These are phyloP conservation scores for Catostylus mosaicus DNA, from an alignment of 30 jellyfish, hydroid and myxozoan species.

Conservation along the genomic window DNA sequence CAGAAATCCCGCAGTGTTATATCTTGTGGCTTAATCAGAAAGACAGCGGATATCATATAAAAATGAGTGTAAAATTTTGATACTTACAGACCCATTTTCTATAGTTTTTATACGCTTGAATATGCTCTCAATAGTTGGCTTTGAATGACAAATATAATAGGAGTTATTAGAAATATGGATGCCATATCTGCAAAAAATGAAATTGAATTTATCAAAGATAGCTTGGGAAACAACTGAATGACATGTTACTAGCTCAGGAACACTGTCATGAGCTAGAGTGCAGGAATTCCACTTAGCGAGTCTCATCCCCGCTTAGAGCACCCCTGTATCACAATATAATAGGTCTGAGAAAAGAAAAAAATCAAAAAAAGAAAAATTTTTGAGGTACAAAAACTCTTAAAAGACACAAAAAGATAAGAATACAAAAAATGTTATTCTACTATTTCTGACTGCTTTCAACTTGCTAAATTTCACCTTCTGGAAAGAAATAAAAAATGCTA, in stretches of 20 bases:
- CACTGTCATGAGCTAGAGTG: neutral
- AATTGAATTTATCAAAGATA: neutral
- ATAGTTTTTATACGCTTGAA: constrained; percentile 77
- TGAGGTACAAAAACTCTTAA: neutral
- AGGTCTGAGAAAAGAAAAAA: neutral
- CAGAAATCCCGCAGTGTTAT: too few relatives aligned
- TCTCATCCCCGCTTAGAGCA: neutral
- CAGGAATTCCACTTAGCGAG: too few relatives aligned
- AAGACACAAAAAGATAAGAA: neutral
- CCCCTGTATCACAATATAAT: neutral
- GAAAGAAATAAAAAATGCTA: neutral
- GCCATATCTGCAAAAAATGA: constrained; percentile 71
- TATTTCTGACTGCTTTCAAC: neutral
- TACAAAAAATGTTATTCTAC: neutral
- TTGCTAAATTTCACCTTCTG: neutral
- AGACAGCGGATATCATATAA: too few relatives aligned
- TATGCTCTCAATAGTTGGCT: constrained; percentile 77
- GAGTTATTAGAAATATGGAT: constrained; percentile 79
- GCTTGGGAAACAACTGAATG: too few relatives aligned
- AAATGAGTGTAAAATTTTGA: too few relatives aligned
- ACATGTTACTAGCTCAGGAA: too few relatives aligned
- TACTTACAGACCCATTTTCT: constrained; percentile 86
- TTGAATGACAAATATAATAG: constrained; percentile 82
- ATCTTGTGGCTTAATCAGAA: too few relatives aligned
- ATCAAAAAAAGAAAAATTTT: neutral